These are phyloP conservation scores for Styela plicata DNA, from an alignment of 23 tunicate genomes.

Conservation along the genomic window DNA sequence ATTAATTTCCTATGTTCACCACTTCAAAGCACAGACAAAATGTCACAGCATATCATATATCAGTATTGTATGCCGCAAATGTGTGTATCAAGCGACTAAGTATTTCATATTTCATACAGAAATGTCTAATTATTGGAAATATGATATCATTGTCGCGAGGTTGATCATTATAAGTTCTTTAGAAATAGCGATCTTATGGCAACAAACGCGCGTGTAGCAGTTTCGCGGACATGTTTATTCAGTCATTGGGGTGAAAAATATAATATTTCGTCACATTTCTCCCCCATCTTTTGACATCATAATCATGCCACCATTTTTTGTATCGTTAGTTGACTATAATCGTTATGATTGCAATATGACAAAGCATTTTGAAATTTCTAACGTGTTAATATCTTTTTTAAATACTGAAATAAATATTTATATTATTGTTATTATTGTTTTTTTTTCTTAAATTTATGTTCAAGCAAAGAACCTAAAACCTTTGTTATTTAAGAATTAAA, in stretches of 20 bases:
- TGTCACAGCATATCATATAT: background rate
- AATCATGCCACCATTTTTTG: no score
- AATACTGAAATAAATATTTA: no score
- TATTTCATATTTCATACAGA: constrained; percentile 18
- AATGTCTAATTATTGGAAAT: constrained; percentile 7
- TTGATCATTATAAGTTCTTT: background rate
- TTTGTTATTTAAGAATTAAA: no score
- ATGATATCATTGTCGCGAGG: constrained; percentile 9
- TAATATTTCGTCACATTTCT: background rate
- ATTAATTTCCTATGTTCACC: background rate
- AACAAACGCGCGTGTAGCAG: constrained; percentile 9
- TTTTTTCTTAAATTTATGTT: no score
- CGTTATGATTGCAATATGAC: no score
- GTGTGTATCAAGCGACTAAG: background rate
- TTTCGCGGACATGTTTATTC: constrained; percentile 2
- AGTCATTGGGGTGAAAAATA: background rate
- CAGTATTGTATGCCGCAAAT: background rate
- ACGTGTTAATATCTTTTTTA: no score
- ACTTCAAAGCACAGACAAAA: background rate
- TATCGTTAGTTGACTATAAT: no score
- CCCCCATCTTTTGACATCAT: no score
- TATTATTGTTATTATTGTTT: no score
- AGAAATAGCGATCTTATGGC: background rate
- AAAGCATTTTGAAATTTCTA: no score
- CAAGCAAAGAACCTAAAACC: no score